phyloP scores from a whole-genome alignment of 2,888 invertebrate genomes.

The Calliopum simillimum region DNA sequence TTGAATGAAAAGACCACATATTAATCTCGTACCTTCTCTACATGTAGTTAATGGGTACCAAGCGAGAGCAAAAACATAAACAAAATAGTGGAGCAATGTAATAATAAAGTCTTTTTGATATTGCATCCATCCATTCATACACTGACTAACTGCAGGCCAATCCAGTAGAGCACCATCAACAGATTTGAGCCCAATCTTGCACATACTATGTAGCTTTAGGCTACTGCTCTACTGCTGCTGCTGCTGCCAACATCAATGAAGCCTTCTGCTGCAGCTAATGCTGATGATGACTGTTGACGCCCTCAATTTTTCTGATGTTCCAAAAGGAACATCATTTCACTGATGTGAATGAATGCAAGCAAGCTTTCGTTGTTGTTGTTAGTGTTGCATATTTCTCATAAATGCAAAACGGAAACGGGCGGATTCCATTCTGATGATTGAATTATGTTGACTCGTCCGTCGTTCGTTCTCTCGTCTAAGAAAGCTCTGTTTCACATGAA shows the following conservation, averaged over 20 bases:
- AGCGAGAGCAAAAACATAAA: constrained; percentile 39
- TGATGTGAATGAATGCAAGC: constrained; percentile 6
- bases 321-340: constrained; percentile 40
- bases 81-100: neutral
- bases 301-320: constrained; percentile 37
- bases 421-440: constrained; percentile 64
- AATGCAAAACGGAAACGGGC: constrained; percentile 61
- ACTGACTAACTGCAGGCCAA: constrained; percentile 4
- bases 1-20: constrained; percentile 30
- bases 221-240: neutral
- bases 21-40: constrained; percentile 26
- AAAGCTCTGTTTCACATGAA: neutral
- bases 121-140: neutral
- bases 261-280: constrained; percentile 24
- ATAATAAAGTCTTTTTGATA: constrained; percentile 1
- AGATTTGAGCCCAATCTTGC: neutral
- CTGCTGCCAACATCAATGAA: constrained; percentile 5
- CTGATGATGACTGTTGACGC: constrained; percentile 40
- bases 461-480: neutral
- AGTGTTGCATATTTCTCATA: constrained; percentile 16
- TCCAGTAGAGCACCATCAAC: neutral
- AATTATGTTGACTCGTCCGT: constrained; percentile 50
- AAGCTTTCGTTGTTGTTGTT: constrained; percentile 17
- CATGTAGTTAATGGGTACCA: constrained; percentile 13
- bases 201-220: constrained; percentile 10